Evolutionary conservation across 2,113 vertebrate species (phyloP).

Genomic region (Brevimyrus niger): DNA sequence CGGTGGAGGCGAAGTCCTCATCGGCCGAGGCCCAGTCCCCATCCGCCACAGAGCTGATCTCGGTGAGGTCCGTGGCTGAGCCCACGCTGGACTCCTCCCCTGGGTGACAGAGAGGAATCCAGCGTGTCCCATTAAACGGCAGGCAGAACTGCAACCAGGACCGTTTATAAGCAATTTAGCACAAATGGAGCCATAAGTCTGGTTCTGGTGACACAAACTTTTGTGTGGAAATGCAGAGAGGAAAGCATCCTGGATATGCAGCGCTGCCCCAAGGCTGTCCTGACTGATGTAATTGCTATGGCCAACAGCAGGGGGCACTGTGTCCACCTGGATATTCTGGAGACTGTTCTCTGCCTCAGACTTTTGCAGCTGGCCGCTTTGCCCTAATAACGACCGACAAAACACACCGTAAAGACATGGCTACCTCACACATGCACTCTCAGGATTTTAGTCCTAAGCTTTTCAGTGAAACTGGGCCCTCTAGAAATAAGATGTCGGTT

Average conservation of each 20-base stretch:
- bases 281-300: constrained; percentile 75
- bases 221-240: constrained; percentile 86
- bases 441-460: background rate
- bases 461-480: background rate
- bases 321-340: constrained; percentile 74
- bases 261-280: constrained; percentile 48
- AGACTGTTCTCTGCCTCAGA: constrained; percentile 80
- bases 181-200: background rate
- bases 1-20: constrained; percentile 76
- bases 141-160: background rate
- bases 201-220: constrained; percentile 54
- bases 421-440: background rate
- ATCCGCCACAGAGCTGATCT: constrained; percentile 92
- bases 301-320: constrained; percentile 49
- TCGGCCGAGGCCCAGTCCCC: constrained; percentile 96
- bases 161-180: background rate
- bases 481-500: background rate
- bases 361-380: constrained; percentile 77
- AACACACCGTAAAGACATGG: background rate
- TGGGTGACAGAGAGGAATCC: constrained; percentile 34
- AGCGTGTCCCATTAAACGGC: background rate
- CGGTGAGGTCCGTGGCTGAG: constrained; percentile 90
- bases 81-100: constrained; percentile 93
- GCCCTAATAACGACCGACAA: constrained; percentile 38
- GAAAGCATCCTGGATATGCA: constrained; percentile 77